Conservation (phyloP, 2,888 invertebrate species). For the Heliconius charithonia region DNA sequence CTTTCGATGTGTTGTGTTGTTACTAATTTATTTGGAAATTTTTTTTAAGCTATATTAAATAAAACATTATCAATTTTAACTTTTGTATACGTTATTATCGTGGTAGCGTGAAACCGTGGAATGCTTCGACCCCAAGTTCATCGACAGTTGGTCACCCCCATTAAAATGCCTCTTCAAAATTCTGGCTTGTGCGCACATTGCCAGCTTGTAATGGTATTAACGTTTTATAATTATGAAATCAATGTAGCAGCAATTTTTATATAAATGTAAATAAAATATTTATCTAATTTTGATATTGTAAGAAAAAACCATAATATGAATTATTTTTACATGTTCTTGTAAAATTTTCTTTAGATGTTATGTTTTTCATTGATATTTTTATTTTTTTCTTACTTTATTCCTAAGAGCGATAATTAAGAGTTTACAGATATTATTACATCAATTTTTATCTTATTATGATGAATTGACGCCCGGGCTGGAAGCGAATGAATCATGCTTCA, state of each 20-base stretch:
- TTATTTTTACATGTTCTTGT: background rate
- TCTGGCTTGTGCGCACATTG: slow-evolving; percentile 81
- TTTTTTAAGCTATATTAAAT: slow-evolving; percentile 57
- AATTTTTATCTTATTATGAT: slow-evolving; percentile 64
- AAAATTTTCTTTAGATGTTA: background rate
- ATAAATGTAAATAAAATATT: background rate
- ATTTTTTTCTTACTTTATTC: background rate
- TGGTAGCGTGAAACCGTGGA: slow-evolving; percentile 76
- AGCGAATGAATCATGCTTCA: slow-evolving; percentile 80
- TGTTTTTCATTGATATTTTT: background rate
- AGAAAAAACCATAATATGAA: background rate
- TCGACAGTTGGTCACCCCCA: slow-evolving; percentile 84
- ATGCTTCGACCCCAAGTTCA: slow-evolving; percentile 74
- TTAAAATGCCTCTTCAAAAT: slow-evolving; percentile 80
- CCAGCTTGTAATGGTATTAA: slow-evolving; percentile 67
- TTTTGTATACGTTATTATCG: slow-evolving; percentile 80
- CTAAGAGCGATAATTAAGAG: background rate
- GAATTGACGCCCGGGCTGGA: slow-evolving; percentile 71
- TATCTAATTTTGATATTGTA: background rate
- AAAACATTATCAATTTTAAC: slow-evolving; percentile 78
- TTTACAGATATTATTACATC: slow-evolving; percentile 26
- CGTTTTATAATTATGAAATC: slow-evolving; percentile 67
- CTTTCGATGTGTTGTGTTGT: too few relatives aligned
- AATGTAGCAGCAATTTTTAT: slow-evolving; percentile 35
- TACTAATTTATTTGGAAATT: too few relatives aligned